Evolutionary conservation across 1,140 invertebrate genomes (phyloP).

Genomic region (Lucilia sericata): DNA sequence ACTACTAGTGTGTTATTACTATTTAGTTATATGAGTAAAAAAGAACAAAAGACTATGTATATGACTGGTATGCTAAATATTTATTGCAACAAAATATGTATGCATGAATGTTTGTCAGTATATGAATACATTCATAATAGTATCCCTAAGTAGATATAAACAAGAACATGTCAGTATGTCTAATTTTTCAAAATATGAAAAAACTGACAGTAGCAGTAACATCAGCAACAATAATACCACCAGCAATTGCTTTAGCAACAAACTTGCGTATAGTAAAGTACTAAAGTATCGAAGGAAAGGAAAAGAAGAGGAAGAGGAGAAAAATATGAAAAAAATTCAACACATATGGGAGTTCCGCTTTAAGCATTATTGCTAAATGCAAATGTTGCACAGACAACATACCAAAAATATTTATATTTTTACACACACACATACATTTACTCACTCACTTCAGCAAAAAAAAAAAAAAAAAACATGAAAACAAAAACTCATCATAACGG

Average conservation of each 20-base stretch:
- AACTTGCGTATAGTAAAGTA: neutral
- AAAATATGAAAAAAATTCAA: neutral
- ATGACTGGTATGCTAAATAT: neutral
- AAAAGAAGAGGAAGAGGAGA: neutral
- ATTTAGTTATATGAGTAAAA: too few relatives aligned
- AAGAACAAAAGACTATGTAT: too few relatives aligned
- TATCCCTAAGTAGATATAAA: neutral
- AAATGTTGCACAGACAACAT: slow-evolving; percentile 1
- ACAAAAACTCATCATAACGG: neutral
- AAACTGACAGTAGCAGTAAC: neutral
- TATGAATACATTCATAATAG: neutral
- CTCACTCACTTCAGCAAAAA: neutral
- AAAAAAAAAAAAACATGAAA: neutral
- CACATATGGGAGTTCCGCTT: slow-evolving; percentile 7
- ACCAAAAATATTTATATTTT: neutral
- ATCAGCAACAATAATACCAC: neutral
- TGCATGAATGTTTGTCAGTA: neutral
- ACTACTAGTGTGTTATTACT: too few relatives aligned
- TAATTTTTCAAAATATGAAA: neutral
- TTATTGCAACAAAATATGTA: neutral
- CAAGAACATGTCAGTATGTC: neutral
- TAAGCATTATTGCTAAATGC: slow-evolving; percentile 12
- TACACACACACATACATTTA: neutral
- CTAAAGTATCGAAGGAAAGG: too few relatives aligned
- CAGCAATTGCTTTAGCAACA: neutral